Conservation (phyloP, 2,797 vertebrate genomes). For the Poliocrania exsul region DNA sequence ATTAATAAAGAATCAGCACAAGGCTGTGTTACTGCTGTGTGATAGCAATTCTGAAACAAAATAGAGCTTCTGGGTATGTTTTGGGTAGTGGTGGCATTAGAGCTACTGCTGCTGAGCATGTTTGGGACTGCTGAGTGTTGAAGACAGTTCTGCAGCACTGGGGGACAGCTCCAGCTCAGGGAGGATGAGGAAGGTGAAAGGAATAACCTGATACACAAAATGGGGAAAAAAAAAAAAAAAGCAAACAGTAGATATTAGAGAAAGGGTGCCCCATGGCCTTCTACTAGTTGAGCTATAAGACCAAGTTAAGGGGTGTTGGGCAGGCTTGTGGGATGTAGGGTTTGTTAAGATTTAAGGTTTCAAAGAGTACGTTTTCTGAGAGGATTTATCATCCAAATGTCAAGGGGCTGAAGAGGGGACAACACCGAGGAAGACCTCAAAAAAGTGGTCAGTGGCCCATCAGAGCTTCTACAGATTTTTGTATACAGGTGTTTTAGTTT, state of each 20-base stretch:
- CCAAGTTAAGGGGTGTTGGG: not conserved
- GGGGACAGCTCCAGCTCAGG: not conserved
- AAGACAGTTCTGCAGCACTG: not conserved
- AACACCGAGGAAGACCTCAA: not conserved
- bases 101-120: no score
- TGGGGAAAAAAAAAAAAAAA: not conserved
- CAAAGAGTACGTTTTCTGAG: not conserved
- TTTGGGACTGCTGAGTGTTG: no score
- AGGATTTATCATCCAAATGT: rapidly evolving
- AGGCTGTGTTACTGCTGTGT: not conserved
- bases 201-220: not conserved
- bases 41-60: not conserved
- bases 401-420: not conserved
- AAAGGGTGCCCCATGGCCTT: rapidly evolving
- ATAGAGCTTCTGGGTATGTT: rapidly evolving
- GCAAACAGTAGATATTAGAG: rapidly evolving
- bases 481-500: not conserved
- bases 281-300: not conserved
- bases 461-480: not conserved
- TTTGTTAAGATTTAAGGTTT: not conserved
- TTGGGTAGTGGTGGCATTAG: not conserved
- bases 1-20: no score
- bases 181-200: not conserved
- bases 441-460: rapidly evolving
- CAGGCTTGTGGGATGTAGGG: not conserved